These are phyloP conservation scores for Caenorhabditis angaria DNA, from an alignment of 2,888 invertebrate genomes.

Conservation along the genomic window DNA sequence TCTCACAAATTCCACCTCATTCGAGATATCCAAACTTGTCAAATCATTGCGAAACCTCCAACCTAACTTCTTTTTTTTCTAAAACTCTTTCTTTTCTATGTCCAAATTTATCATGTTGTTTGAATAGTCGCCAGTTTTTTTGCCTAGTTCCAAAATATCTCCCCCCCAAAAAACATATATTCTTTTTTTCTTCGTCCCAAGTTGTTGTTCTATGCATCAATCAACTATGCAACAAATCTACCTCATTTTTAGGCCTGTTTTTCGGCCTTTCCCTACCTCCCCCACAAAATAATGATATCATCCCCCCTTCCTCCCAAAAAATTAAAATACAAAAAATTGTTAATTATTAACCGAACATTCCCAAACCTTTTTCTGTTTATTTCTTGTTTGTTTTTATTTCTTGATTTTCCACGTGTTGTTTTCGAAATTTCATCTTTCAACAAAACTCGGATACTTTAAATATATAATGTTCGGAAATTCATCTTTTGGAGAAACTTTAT, in stretches of 20 bases:
- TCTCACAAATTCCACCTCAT: slow-evolving; percentile 45
- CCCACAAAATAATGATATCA: background rate
- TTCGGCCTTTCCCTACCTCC: background rate
- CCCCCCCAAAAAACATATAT: slow-evolving; percentile 12
- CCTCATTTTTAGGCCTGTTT: slow-evolving; percentile 22
- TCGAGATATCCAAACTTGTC: slow-evolving; percentile 34
- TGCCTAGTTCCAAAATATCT: background rate
- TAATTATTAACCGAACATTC: background rate
- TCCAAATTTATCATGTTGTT: background rate
- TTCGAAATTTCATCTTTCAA: background rate
- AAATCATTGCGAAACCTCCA: slow-evolving; percentile 20
- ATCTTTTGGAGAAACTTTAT: slow-evolving; percentile 2
- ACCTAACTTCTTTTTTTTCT: slow-evolving; percentile 5
- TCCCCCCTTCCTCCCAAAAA: background rate
- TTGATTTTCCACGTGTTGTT: background rate
- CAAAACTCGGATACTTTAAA: background rate
- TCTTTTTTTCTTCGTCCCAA: background rate
- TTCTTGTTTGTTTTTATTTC: background rate
- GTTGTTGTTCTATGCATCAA: background rate
- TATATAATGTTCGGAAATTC: background rate
- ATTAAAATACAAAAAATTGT: too few relatives aligned
- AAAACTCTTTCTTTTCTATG: background rate
- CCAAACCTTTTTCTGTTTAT: background rate
- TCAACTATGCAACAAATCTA: slow-evolving; percentile 28
- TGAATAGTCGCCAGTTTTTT: background rate